These are phyloP conservation scores for Panzeria rudis DNA, from an alignment of 2,888 invertebrate genomes.

Conservation along the genomic window DNA sequence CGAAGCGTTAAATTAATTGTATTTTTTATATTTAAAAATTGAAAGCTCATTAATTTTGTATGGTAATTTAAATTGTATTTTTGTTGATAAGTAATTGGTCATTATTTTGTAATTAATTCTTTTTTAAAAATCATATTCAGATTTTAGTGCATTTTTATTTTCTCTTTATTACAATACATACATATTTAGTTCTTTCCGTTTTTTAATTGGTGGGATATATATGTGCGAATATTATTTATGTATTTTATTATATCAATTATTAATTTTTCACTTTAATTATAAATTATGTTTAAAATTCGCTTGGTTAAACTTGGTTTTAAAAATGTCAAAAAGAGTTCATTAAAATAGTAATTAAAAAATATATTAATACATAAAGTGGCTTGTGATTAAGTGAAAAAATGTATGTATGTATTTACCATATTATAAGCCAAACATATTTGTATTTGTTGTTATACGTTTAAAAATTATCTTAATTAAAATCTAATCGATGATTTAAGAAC, in stretches of 20 bases:
- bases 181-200: constrained; percentile 18
- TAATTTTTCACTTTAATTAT: neutral
- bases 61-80: constrained; percentile 61
- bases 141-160: constrained; percentile 44
- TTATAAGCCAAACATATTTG: neutral
- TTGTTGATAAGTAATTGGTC: constrained; percentile 68
- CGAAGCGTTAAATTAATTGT: constrained; percentile 77
- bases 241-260: constrained; percentile 35
- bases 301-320: constrained; percentile 4
- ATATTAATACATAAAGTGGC: neutral
- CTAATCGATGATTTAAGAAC: constrained; percentile 67
- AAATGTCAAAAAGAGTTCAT: constrained; percentile 18
- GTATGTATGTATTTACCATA: neutral
- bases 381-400: neutral
- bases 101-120: constrained; percentile 42
- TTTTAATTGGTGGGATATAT: constrained; percentile 79
- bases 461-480: constrained; percentile 28
- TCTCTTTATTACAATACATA: constrained; percentile 5
- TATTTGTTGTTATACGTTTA: neutral
- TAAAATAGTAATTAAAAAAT: constrained; percentile 4
- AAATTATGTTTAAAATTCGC: constrained; percentile 37
- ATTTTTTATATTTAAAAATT: constrained; percentile 57
- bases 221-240: constrained; percentile 70
- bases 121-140: constrained; percentile 38
- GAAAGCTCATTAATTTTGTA: constrained; percentile 78